phyloP scores from a whole-genome alignment of 2,113 vertebrate species.

The Eolophus roseicapilla region DNA sequence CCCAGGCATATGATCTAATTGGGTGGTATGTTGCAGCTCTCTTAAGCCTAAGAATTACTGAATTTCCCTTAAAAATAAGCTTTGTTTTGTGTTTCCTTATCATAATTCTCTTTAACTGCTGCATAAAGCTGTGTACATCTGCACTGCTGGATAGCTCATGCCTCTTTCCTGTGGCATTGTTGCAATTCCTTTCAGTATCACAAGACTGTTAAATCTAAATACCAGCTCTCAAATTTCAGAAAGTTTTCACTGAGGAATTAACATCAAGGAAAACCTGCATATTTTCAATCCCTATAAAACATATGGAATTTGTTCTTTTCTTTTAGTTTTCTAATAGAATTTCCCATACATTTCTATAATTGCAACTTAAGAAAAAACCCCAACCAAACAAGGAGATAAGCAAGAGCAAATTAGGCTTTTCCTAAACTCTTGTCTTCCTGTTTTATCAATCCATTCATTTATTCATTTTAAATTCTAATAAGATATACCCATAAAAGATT shows the following conservation, averaged over 20 bases:
- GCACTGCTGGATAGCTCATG: neutral
- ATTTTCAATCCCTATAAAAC: neutral
- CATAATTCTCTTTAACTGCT: neutral
- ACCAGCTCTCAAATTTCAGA: neutral
- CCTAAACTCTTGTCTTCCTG: neutral
- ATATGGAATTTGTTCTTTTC: neutral
- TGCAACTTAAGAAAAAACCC: neutral
- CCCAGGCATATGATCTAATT: slow-evolving; percentile 10
- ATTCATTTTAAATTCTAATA: neutral
- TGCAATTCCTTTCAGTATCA: neutral
- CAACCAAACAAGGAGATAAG: neutral
- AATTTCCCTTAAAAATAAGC: neutral
- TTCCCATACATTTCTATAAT: neutral
- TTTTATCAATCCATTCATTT: neutral
- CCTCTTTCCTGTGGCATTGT: neutral
- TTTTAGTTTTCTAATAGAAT: neutral
- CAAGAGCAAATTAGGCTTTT: neutral
- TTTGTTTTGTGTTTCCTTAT: neutral
- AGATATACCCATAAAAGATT: neutral
- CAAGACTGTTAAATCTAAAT: neutral
- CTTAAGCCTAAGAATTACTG: neutral
- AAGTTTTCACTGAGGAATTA: neutral
- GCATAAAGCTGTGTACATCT: neutral
- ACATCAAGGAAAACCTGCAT: neutral
- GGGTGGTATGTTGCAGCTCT: neutral